Percentiles rank a stretch among this genome's conserved stretches.
These are phyloP conservation scores for Phylloscopus trochilus DNA, from an alignment of 2,113 vertebrate genomes.

Conservation along the genomic window DNA sequence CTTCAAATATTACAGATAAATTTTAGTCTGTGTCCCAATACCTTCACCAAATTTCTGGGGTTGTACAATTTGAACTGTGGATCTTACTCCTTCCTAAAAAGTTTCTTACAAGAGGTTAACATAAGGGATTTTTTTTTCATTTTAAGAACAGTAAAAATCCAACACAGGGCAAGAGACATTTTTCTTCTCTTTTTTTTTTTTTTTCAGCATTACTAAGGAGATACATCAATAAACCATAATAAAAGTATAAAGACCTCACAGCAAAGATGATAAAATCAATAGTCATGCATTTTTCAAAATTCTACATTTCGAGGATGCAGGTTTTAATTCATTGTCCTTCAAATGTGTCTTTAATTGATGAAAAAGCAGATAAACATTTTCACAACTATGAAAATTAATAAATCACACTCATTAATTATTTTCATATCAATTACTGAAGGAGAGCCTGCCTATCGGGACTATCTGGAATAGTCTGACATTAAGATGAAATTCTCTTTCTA, in stretches of 20 bases:
- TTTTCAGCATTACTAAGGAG: background rate
- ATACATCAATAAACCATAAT: background rate
- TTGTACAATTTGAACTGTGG: background rate
- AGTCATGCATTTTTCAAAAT: background rate
- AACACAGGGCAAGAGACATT: fast-evolving
- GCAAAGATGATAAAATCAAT: background rate
- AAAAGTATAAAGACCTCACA: background rate
- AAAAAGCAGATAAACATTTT: background rate
- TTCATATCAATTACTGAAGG: background rate
- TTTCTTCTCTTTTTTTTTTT: background rate
- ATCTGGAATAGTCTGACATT: background rate
- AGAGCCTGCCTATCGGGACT: background rate
- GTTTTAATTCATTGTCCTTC: background rate
- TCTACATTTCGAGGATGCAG: background rate
- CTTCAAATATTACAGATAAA: background rate
- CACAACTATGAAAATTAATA: background rate
- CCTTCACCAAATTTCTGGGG: background rate
- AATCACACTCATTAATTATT: background rate
- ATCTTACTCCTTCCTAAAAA: background rate
- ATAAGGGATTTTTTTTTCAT: background rate
- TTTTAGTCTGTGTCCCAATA: background rate
- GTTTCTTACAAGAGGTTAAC: background rate
- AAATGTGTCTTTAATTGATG: background rate
- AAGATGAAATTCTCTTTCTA: background rate
- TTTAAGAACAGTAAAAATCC: background rate